Percentiles rank a stretch among this genome's conserved stretches.
Evolutionary conservation across 2,888 invertebrate genomes (phyloP).

Genomic region (Ochlodes sylvanus): DNA sequence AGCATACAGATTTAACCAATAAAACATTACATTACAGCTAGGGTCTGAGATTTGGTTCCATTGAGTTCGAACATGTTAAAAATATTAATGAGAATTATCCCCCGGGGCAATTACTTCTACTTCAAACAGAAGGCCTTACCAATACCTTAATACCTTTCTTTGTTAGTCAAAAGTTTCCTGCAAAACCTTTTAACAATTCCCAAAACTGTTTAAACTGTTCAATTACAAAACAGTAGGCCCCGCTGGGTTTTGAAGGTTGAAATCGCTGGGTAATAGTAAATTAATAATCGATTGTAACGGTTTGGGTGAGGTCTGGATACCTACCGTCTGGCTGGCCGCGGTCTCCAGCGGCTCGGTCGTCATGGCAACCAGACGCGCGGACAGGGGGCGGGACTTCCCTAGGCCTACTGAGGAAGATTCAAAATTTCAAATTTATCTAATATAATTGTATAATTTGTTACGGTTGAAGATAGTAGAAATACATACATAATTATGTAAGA

Average conservation of each 20-base stretch:
- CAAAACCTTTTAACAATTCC: background rate
- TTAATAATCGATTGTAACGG: constrained; percentile 1
- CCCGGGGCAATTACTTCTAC: too few species aligned
- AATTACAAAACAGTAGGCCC: background rate
- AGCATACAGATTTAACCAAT: too few species aligned
- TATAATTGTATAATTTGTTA: too few species aligned
- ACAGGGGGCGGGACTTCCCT: background rate
- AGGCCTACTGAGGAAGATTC: background rate
- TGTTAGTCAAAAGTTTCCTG: background rate
- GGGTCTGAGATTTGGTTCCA: too few species aligned
- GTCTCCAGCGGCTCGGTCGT: constrained; percentile 38
- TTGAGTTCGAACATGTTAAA: too few species aligned
- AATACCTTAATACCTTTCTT: background rate
- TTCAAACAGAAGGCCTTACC: too few species aligned
- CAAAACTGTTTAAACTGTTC: background rate
- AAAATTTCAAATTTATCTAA: background rate
- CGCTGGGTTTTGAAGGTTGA: too few species aligned
- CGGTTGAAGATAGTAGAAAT: too few species aligned
- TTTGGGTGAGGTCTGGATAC: background rate
- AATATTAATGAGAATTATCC: too few species aligned
- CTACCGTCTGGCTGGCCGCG: too few species aligned
- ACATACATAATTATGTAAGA: too few species aligned
- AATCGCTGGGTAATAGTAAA: background rate
- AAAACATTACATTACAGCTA: too few species aligned
- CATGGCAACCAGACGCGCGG: constrained; percentile 47